Evolutionary conservation across 2,888 invertebrate species (phyloP).

Genomic region (Morinoia aosen): DNA sequence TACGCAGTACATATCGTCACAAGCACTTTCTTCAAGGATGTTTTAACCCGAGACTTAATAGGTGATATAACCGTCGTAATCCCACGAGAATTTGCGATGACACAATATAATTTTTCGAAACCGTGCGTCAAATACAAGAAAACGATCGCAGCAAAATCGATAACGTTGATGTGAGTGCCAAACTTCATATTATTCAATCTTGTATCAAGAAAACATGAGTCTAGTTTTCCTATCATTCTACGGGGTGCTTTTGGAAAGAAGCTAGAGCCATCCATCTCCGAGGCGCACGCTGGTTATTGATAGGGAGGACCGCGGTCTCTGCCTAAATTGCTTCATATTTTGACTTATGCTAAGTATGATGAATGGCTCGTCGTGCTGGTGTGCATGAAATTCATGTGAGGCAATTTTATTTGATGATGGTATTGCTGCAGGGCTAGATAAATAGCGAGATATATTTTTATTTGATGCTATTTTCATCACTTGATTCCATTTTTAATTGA

Average conservation of each 20-base stretch:
- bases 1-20: too few relatives aligned
- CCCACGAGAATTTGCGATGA: too few relatives aligned
- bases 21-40: too few relatives aligned
- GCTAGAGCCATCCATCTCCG: background rate
- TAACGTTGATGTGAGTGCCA: background rate
- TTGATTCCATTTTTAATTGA: too few relatives aligned
- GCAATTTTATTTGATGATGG: background rate
- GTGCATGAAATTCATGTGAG: background rate
- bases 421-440: background rate
- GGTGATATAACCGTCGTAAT: too few relatives aligned
- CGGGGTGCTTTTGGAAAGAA: background rate
- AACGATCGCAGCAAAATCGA: background rate
- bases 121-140: too few relatives aligned
- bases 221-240: background rate
- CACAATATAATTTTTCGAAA: too few relatives aligned
- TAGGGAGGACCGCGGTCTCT: background rate
- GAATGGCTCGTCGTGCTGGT: background rate
- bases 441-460: background rate
- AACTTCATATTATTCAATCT: background rate
- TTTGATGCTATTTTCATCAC: too few relatives aligned
- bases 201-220: background rate
- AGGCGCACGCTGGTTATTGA: slow-evolving; percentile 5
- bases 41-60: too few relatives aligned
- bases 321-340: slow-evolving; percentile 42
- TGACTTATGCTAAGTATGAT: slow-evolving; percentile 42